phyloP scores from a whole-genome alignment of 1,140 invertebrate species.

The Bombyx mori region ASM3026992v2 NC_085115.1:5855501-5856000 shows the following conservation, averaged over 20 bases:
- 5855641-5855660: too few species aligned
- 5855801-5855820: background rate
- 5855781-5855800: background rate
- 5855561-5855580: too few species aligned
- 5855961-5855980: conserved; percentile 17
- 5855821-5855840: background rate
- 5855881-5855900: background rate
- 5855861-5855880: background rate
- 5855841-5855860: background rate
- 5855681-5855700: too few species aligned
- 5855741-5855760: background rate
- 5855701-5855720: too few species aligned
- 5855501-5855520: too few species aligned
- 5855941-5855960: conserved; percentile 23
- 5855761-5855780: background rate
- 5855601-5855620: too few species aligned
- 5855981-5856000: conserved; percentile 21
- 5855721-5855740: background rate
- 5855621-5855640: too few species aligned
- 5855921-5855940: conserved; percentile 26
- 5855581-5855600: too few species aligned
- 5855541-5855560: too few species aligned
- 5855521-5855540: too few species aligned
- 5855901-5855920: conserved; percentile 11
- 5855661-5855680: too few species aligned